Percentiles rank a stretch among this genome's conserved stretches.
Conservation (phyloP, 2,113 vertebrate species). For the Haplochromis vanheusdeni region DNA sequence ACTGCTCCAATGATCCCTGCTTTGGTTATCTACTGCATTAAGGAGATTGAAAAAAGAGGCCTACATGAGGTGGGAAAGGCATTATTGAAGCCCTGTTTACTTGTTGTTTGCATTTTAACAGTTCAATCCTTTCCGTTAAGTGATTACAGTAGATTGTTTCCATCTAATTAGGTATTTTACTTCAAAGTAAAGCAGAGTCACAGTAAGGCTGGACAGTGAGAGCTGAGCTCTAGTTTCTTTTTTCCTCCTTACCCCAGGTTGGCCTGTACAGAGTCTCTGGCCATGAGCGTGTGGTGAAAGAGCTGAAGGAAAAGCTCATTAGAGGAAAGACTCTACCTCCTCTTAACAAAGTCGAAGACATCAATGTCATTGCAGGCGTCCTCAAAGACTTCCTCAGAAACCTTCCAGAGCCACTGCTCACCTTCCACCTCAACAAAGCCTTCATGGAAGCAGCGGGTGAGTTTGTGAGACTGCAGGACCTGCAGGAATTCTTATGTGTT, state of each 20-base stretch:
- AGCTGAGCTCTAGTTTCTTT: background rate
- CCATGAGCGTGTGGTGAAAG: constrained; percentile 81
- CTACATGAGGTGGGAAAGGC: constrained; percentile 76
- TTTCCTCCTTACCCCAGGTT: constrained; percentile 59
- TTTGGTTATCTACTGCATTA: constrained; percentile 85
- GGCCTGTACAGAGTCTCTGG: constrained; percentile 88
- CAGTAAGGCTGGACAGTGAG: background rate
- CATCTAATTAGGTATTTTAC: background rate
- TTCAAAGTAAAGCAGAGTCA: background rate
- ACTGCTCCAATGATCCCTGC: constrained; percentile 84
- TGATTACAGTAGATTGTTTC: background rate
- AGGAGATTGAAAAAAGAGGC: constrained; percentile 88
- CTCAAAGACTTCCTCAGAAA: constrained; percentile 89
- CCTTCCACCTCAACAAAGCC: constrained; percentile 80
- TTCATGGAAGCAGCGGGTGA: constrained; percentile 90
- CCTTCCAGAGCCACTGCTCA: constrained; percentile 87
- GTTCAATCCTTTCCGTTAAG: background rate
- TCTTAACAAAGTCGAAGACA: constrained; percentile 85
- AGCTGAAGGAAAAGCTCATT: constrained; percentile 86
- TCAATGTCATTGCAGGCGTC: constrained; percentile 81
- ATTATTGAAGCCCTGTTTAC: constrained; percentile 1
- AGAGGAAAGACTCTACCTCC: constrained; percentile 75
- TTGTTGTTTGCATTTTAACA: background rate
- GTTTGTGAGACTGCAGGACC: background rate
- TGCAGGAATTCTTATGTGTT: background rate